Conservation (phyloP, 2,113 vertebrate genomes). For the Sporophila hypoxantha region DNA sequence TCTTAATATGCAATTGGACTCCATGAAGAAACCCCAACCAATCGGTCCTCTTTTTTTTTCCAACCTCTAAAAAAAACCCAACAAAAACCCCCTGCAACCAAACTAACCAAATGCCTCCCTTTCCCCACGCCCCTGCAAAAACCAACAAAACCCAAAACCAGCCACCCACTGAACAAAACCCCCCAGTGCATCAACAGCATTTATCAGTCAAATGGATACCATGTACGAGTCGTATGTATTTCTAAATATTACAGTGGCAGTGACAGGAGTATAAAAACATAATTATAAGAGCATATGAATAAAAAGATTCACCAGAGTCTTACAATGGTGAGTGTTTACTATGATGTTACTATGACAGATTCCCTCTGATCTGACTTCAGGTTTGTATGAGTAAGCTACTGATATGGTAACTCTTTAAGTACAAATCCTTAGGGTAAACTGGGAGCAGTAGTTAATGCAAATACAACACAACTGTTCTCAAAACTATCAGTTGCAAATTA, state of each 20-base stretch:
- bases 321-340: not conserved
- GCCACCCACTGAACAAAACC: not conserved
- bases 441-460: not conserved
- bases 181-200: not conserved
- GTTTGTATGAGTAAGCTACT: not conserved
- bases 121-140: rapidly evolving
- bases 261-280: not conserved
- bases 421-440: not conserved
- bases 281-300: not conserved
- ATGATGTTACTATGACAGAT: not conserved
- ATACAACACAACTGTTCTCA: not conserved
- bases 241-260: not conserved
- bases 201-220: not conserved
- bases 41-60: not conserved
- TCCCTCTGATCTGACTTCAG: not conserved
- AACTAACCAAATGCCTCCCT: not conserved
- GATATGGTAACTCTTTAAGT: not conserved
- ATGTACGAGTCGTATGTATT: rapidly evolving
- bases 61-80: not conserved
- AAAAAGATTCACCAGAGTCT: not conserved
- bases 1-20: not conserved
- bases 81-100: not conserved
- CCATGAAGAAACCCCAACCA: not conserved
- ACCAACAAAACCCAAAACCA: not conserved
- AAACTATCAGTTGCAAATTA: not conserved